Evolutionary conservation across 1,140 invertebrate species (phyloP).

Genomic region (Drosophila rhopaloa): DNA sequence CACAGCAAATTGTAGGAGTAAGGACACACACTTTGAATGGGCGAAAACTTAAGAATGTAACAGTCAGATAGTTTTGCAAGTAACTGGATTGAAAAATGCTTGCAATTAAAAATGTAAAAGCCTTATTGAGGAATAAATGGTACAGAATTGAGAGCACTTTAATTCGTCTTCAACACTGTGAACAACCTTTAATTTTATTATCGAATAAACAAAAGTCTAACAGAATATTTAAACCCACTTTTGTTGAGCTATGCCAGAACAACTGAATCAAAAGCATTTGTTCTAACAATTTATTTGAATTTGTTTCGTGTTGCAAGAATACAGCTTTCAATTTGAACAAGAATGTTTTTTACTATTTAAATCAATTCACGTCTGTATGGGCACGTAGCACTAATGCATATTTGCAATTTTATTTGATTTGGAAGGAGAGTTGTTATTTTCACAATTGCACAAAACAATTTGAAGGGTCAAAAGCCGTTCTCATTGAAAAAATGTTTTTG

Average conservation of each 20-base stretch:
- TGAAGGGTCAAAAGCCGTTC: neutral
- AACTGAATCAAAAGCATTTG: neutral
- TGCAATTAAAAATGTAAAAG: neutral
- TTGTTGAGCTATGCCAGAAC: too few species aligned
- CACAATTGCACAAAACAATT: neutral
- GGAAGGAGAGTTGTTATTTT: neutral
- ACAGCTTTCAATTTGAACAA: neutral
- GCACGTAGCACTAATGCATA: neutral
- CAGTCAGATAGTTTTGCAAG: neutral
- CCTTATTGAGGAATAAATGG: neutral
- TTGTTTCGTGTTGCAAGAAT: neutral
- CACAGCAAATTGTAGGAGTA: constrained; percentile 20
- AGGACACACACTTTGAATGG: constrained; percentile 1
- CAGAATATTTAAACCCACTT: too few species aligned
- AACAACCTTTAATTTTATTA: neutral
- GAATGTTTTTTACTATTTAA: neutral
- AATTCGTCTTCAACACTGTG: neutral
- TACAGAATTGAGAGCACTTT: neutral
- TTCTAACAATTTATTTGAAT: neutral
- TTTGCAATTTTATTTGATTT: constrained; percentile 2
- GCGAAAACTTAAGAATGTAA: neutral
- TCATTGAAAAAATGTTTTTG: neutral
- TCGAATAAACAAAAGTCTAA: too few species aligned
- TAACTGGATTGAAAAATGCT: neutral
- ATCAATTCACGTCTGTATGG: neutral